Evolutionary conservation across 2,113 vertebrate species (phyloP), one percentile per base, ranked within the genome.

Genomic region (Strix uralensis): DNA sequence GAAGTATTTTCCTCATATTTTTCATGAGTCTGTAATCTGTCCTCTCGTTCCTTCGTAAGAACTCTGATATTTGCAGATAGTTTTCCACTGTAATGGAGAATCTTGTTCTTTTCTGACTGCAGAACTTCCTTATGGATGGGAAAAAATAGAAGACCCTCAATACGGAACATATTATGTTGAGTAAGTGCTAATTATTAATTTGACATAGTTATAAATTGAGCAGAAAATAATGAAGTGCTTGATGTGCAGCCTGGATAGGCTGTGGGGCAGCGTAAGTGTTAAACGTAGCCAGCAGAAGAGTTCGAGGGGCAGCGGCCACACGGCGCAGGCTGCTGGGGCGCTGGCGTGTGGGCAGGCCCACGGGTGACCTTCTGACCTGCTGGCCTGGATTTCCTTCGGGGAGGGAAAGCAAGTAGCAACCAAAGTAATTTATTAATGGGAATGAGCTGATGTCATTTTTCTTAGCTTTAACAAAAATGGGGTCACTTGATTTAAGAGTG

Each of bases 51-150:
- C 47, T 94, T 74, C 36, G 4, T 44, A 26, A 84, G 61, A 88
- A 63, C 36, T 74, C 49, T 65, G 86, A 5, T 66, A 23, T 29
- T 87, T 84, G 69, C 47, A 3, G 40, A 7, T 47, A 55, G 11
- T 61, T 95, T 86, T 66, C 65, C 49, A 26, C 11, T 81, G 44
- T 47, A 69, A 51, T 88, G 62, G 72, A 69, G 36, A 92, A 79
- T 75, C 90, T 87, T 65, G 78, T 74, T 93, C 52, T 89, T 89
- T 66, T 97, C 95, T 96, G 47, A 79, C 97, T 97, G 38, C 93
- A 99, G 99, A 99, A 97, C 99, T 99, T 98, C 99, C 99, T 42
- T 99, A 99, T 49, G 99, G 99, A 84, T 99, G 99, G 99, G 99
- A 99, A 97, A 99, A 99, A 98, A 99, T 99, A 82, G 99, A 99